A percentile compares a stretch with the other conserved stretches of the same genome.
phyloP scores from a whole-genome alignment of 2,797 vertebrate species.

The Takifugu ocellatus region DNA sequence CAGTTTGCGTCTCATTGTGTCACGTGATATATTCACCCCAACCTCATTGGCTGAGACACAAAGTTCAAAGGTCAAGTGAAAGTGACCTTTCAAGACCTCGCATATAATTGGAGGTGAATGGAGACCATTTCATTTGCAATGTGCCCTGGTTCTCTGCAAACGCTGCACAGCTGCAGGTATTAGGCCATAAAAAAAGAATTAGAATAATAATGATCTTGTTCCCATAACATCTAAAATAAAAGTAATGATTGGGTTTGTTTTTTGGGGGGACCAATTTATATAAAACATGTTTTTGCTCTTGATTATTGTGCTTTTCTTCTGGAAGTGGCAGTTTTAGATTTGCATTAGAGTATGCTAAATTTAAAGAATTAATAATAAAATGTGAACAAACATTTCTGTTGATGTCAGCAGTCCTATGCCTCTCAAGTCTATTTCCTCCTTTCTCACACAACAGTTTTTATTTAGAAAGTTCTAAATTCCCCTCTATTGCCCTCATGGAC shows the following conservation, averaged over 20 bases:
- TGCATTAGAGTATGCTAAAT: too few relatives aligned
- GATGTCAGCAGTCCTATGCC: too few relatives aligned
- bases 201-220: neutral
- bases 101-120: constrained; percentile 40
- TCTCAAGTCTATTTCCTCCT: too few relatives aligned
- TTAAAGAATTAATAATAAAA: too few relatives aligned
- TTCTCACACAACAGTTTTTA: too few relatives aligned
- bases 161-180: neutral
- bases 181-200: neutral
- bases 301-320: too few relatives aligned
- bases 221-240: neutral
- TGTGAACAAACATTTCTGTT: too few relatives aligned
- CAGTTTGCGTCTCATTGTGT: constrained; percentile 13
- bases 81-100: constrained; percentile 26
- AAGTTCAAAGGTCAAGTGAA: constrained; percentile 49
- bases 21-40: neutral
- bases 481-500: constrained; percentile 31
- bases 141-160: constrained; percentile 17
- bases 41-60: neutral
- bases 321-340: too few relatives aligned
- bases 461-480: neutral
- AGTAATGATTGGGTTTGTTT: too few relatives aligned
- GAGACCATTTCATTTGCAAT: constrained; percentile 37
- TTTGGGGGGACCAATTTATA: too few relatives aligned
- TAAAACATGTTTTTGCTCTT: too few relatives aligned